Evolutionary conservation across 1,140 invertebrate genomes (phyloP).

Genomic region (Drosophila azteca): DNA sequence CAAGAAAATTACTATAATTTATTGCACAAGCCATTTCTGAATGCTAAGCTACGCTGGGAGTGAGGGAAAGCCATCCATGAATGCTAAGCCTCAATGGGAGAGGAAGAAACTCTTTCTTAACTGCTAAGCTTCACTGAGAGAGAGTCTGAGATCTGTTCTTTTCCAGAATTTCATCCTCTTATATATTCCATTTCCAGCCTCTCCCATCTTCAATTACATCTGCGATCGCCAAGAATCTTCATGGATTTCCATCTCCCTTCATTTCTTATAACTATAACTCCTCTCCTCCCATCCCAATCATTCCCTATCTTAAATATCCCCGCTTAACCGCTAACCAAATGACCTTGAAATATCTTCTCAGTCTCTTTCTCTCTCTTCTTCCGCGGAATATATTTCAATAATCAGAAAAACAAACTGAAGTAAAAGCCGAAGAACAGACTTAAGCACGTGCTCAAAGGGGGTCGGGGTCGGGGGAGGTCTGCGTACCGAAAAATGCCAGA

Average conservation of each 20-base stretch:
- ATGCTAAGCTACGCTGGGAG: too few species aligned
- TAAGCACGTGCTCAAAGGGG: slow-evolving; percentile 69
- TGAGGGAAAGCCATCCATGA: too few species aligned
- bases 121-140: too few species aligned
- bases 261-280: too few species aligned
- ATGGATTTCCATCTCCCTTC: too few species aligned
- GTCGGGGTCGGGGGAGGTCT: neutral
- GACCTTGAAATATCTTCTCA: slow-evolving; percentile 56
- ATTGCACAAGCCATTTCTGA: too few species aligned
- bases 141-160: too few species aligned
- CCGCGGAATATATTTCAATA: slow-evolving; percentile 39
- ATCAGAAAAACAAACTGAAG: slow-evolving; percentile 17
- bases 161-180: too few species aligned
- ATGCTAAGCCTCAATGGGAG: too few species aligned
- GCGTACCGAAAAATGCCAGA: slow-evolving; percentile 60
- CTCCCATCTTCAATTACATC: neutral
- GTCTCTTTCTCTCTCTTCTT: neutral
- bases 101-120: too few species aligned
- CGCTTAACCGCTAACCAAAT: slow-evolving; percentile 15
- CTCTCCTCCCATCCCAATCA: too few species aligned
- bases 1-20: too few species aligned
- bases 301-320: neutral
- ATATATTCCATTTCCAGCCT: neutral
- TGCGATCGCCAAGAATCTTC: neutral
- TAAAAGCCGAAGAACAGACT: slow-evolving; percentile 7